Percentiles rank a stretch among this genome's conserved stretches.
Conservation (phyloP, 2,113 vertebrate species). For the Oriolus oriolus region DNA sequence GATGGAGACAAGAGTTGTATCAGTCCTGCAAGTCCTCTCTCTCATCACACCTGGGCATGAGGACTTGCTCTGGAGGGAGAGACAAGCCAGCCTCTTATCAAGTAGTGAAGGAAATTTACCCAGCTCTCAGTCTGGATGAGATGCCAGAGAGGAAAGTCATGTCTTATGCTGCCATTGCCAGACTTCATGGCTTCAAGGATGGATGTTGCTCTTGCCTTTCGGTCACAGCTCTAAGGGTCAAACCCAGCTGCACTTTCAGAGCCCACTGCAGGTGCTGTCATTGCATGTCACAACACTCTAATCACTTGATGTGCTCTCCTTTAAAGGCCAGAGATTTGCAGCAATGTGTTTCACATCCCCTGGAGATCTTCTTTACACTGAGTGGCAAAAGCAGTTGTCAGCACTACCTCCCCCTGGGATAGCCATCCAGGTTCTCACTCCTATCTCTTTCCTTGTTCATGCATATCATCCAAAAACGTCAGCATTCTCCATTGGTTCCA, state of each 20-base stretch:
- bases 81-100: not conserved
- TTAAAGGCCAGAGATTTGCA: not conserved
- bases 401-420: not conserved
- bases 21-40: not conserved
- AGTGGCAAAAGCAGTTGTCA: not conserved
- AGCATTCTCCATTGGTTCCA: not conserved
- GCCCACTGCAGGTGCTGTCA: not conserved
- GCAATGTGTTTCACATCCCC: not conserved
- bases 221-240: not conserved
- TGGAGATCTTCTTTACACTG: not conserved
- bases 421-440: not conserved
- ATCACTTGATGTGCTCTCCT: not conserved
- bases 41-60: not conserved
- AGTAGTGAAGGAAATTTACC: not conserved
- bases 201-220: not conserved
- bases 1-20: not conserved
- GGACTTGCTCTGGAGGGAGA: rapidly evolving
- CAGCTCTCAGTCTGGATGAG: not conserved
- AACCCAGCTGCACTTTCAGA: not conserved
- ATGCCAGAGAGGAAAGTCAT: not conserved
- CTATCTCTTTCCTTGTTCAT: not conserved
- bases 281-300: not conserved
- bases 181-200: not conserved
- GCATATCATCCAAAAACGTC: not conserved
- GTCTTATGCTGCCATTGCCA: not conserved